Percentiles rank a stretch among this genome's conserved stretches.
Conservation (phyloP, 1,140 invertebrate genomes). For the Tribolium madens region DNA sequence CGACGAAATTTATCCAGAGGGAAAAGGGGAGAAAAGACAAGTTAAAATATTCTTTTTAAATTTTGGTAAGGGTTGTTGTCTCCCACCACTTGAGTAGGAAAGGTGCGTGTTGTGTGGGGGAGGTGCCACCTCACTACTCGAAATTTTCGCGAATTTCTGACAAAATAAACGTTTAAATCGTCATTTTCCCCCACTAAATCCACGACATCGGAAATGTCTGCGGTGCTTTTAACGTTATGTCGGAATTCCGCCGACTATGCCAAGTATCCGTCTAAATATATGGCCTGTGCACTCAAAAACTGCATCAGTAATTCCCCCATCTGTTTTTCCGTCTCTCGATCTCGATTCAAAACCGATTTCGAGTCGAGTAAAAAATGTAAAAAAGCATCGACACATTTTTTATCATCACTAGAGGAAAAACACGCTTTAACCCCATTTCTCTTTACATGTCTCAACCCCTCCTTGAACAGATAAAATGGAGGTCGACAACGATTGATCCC, state of each 20-base stretch:
- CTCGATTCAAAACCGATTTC: conserved; percentile 15
- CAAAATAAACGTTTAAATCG: background rate
- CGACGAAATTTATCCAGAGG: conserved; percentile 13
- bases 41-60: too few species aligned
- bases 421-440: conserved; percentile 38
- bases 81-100: too few species aligned
- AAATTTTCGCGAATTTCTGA: too few species aligned
- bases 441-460: conserved; percentile 35
- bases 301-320: background rate
- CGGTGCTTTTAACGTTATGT: background rate
- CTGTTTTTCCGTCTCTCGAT: background rate
- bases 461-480: conserved; percentile 37
- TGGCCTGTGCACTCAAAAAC: background rate
- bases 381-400: conserved; percentile 32
- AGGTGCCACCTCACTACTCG: too few species aligned
- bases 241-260: background rate
- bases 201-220: background rate
- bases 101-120: too few species aligned
- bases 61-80: too few species aligned
- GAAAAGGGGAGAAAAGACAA: background rate
- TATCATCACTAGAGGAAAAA: conserved; percentile 23
- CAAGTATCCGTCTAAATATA: background rate
- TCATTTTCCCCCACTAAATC: background rate
- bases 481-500: conserved; percentile 35
- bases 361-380: conserved; percentile 10